Evolutionary conservation across 2,113 vertebrate genomes (phyloP).

Genomic region (Sterrhoptilus dennistouni): DNA sequence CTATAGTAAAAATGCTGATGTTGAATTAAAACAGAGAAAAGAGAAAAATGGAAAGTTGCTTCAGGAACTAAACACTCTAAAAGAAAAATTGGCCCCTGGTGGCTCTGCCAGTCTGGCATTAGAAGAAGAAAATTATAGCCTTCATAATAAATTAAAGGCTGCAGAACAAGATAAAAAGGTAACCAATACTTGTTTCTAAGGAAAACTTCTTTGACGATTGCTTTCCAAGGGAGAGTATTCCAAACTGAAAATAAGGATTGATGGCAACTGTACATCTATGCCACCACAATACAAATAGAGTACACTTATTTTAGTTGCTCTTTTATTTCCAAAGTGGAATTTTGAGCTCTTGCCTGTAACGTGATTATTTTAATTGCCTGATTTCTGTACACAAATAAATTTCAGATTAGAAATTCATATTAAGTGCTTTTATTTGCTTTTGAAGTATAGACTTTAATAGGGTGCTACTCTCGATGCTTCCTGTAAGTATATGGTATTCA

Average conservation of each 20-base stretch:
- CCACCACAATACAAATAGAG: not conserved
- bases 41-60: conserved; percentile 48
- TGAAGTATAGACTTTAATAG: not conserved
- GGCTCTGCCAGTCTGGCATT: not conserved
- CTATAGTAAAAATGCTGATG: conserved; percentile 42
- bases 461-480: not conserved
- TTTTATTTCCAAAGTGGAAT: not conserved
- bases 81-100: not conserved
- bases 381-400: not conserved
- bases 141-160: conserved; percentile 9
- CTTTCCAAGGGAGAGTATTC: not conserved
- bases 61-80: conserved; percentile 19
- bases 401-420: not conserved
- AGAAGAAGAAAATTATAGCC: conserved; percentile 28
- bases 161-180: conserved; percentile 64
- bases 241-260: not conserved
- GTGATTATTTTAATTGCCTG: not conserved
- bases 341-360: not conserved
- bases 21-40: conserved; percentile 32
- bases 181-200: not conserved
- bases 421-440: not conserved
- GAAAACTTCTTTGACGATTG: not conserved
- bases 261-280: not conserved
- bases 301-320: not conserved
- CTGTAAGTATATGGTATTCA: not conserved